Conservation (phyloP, 2,888 invertebrate genomes). For the Hipparchia sbordonii region DNA sequence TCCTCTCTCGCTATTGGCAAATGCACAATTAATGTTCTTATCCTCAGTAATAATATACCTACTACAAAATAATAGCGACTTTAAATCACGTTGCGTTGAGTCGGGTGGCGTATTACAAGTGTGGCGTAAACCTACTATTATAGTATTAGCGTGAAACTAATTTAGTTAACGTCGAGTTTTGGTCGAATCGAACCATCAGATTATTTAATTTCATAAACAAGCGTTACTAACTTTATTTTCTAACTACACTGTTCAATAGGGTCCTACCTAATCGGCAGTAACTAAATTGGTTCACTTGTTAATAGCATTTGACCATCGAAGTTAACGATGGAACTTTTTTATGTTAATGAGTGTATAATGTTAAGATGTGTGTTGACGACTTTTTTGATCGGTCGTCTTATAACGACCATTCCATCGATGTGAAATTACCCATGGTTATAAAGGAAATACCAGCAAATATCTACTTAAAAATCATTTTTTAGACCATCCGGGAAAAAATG, state of each 20-base stretch:
- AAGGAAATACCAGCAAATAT: slow-evolving; percentile 1
- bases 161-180: slow-evolving; percentile 1
- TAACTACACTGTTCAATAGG: too few species aligned
- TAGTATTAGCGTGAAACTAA: not conserved
- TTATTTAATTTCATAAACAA: too few species aligned
- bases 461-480: not conserved
- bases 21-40: too few species aligned
- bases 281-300: not conserved
- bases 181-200: not conserved
- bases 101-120: not conserved
- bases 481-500: not conserved
- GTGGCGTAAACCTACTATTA: not conserved
- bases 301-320: slow-evolving; percentile 5
- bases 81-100: not conserved
- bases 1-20: too few species aligned
- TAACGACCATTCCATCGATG: slow-evolving; percentile 38
- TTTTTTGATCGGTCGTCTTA: slow-evolving; percentile 28
- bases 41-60: too few species aligned
- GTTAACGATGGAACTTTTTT: slow-evolving; percentile 5
- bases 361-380: slow-evolving; percentile 32
- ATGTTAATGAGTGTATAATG: slow-evolving; percentile 26
- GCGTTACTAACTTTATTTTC: too few species aligned
- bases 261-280: not conserved
- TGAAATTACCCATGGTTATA: slow-evolving; percentile 14
- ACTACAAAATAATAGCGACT: too few species aligned